Percentiles rank a stretch among this genome's conserved stretches.
Conservation (phyloP, 1,140 invertebrate species). For the Drosophila saltans region DNA sequence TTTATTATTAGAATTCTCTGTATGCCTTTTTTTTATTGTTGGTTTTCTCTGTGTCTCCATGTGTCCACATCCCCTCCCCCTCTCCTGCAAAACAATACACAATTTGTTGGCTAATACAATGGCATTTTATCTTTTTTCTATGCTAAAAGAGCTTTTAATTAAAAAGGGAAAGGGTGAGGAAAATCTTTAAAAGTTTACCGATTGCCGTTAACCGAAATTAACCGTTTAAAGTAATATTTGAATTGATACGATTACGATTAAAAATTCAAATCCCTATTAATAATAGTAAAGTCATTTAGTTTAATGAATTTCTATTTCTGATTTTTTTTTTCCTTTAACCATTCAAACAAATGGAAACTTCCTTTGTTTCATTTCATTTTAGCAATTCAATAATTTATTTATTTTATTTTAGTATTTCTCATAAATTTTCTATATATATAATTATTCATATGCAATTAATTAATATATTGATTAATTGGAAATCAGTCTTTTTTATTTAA, state of each 20-base stretch:
- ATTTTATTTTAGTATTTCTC: slow-evolving; percentile 77
- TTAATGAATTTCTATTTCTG: too few species aligned
- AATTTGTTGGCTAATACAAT: slow-evolving; percentile 33
- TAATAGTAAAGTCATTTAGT: too few species aligned
- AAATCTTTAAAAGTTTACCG: too few species aligned
- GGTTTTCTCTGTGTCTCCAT: not conserved
- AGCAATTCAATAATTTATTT: slow-evolving; percentile 82
- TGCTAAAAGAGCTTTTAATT: not conserved
- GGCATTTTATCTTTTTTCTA: not conserved
- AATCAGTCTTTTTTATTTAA: slow-evolving; percentile 82
- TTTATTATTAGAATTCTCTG: slow-evolving; percentile 67
- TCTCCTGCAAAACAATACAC: slow-evolving; percentile 36
- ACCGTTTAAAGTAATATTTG: too few species aligned
- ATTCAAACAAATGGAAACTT: too few species aligned
- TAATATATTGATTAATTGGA: slow-evolving; percentile 81
- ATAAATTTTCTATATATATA: slow-evolving; percentile 75
- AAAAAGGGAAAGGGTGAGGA: too few species aligned
- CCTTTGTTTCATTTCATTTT: slow-evolving; percentile 34
- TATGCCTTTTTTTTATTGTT: slow-evolving; percentile 28
- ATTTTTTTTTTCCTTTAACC: slow-evolving; percentile 19
- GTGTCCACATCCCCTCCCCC: not conserved
- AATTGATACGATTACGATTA: too few species aligned
- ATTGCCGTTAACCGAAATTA: too few species aligned
- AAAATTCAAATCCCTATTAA: too few species aligned
- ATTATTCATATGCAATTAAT: slow-evolving; percentile 72